A percentile compares a stretch with the other conserved stretches of the same genome.
Conservation (phyloP, 2,113 vertebrate species). For the Sula dactylatra region DNA sequence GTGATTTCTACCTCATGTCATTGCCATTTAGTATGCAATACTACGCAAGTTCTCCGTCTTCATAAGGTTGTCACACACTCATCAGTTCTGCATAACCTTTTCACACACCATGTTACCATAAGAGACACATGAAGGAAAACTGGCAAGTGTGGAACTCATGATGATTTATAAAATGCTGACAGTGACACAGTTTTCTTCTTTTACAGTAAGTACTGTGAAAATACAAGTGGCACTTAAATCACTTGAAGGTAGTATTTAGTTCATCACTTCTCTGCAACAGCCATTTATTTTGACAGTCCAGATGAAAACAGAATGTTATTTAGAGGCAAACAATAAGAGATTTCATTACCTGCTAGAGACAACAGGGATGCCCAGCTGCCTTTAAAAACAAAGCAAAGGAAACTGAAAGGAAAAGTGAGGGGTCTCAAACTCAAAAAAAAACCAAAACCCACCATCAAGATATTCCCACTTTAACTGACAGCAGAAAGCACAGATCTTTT, state of each 20-base stretch:
- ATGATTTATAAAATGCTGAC: background rate
- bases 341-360: background rate
- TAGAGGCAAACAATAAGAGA: background rate
- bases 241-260: background rate
- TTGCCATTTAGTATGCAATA: background rate
- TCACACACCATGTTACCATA: background rate
- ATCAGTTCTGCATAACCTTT: background rate
- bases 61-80: too few species aligned
- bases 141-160: background rate
- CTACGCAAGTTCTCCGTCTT: background rate
- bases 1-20: background rate
- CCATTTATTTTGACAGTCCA: background rate
- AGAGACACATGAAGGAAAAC: background rate
- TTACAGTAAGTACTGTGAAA: background rate
- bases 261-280: background rate
- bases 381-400: background rate
- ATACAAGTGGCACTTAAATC: background rate
- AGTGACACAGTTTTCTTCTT: background rate
- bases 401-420: background rate
- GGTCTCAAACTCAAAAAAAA: background rate
- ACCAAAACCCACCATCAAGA: too few species aligned
- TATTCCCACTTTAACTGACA: background rate
- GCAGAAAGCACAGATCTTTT: background rate
- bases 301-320: background rate
- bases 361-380: background rate